A percentile compares a stretch with the other conserved stretches of the same genome.
These are phyloP conservation scores for Petrocephalus sullivani DNA, from an alignment of 2,797 vertebrate genomes.

Conservation along the genomic window DNA sequence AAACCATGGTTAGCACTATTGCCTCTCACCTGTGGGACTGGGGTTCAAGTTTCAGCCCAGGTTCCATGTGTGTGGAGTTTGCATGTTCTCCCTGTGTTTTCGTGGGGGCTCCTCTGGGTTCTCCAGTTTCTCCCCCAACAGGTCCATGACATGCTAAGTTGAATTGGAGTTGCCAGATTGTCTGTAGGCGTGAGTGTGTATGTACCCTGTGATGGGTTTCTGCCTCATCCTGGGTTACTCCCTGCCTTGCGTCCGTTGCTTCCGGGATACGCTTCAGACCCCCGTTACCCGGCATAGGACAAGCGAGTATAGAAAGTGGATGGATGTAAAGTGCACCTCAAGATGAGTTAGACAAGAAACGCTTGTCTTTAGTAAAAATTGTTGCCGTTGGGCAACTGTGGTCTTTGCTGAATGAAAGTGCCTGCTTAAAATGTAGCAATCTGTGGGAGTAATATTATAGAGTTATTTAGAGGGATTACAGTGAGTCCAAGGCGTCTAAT, in stretches of 20 bases:
- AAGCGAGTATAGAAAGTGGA: neutral
- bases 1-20: neutral
- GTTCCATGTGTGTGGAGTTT: neutral
- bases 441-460: neutral
- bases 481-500: neutral
- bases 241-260: neutral
- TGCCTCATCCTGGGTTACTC: neutral
- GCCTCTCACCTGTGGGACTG: neutral
- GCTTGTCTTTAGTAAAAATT: neutral
- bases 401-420: neutral
- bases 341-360: neutral
- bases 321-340: neutral
- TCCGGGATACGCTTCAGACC: neutral
- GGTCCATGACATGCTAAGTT: neutral
- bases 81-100: neutral
- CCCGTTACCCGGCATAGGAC: neutral
- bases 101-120: neutral
- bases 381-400: neutral
- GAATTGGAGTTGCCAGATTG: neutral
- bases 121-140: neutral
- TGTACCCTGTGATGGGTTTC: neutral
- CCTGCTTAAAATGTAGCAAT: neutral
- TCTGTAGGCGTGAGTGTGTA: neutral
- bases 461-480: neutral
- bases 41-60: neutral